These are phyloP conservation scores for Falco novaeseelandiae DNA, from an alignment of 2,797 vertebrate species.

Conservation along the genomic window DNA sequence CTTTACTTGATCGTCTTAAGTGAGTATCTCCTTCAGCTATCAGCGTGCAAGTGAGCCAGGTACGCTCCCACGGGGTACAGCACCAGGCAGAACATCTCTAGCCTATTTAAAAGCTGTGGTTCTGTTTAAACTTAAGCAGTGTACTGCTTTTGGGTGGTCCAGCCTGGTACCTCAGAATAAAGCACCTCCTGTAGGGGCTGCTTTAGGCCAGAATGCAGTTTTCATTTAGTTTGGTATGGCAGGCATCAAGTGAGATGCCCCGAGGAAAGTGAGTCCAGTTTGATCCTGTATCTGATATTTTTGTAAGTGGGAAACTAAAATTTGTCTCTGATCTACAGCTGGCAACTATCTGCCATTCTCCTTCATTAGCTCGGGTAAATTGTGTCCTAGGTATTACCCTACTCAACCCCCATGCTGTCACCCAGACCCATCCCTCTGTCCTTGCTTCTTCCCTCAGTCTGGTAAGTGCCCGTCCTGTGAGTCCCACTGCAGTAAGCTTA, in stretches of 20 bases:
- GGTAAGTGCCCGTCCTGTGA: background rate
- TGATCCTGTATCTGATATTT: background rate
- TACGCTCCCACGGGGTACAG: fast-evolving
- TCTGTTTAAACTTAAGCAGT: background rate
- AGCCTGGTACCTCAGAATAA: background rate
- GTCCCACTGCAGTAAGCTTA: background rate
- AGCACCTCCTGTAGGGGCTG: background rate
- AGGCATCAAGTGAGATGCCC: background rate
- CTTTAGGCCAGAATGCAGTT: background rate
- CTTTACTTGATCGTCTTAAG: background rate
- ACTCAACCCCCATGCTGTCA: fast-evolving
- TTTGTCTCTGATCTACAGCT: background rate
- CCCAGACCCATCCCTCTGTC: background rate
- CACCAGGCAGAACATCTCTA: background rate
- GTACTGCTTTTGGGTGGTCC: background rate
- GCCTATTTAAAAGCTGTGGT: background rate
- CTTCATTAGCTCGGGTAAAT: background rate
- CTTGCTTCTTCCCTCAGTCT: background rate
- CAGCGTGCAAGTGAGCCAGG: background rate
- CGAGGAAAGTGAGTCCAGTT: background rate
- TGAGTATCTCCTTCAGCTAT: fast-evolving
- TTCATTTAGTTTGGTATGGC: background rate
- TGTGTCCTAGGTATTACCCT: background rate
- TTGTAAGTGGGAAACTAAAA: background rate
- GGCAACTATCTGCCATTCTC: fast-evolving